Evolutionary conservation across 2,888 invertebrate species (phyloP).

Genomic region (Panopea generosa): DNA sequence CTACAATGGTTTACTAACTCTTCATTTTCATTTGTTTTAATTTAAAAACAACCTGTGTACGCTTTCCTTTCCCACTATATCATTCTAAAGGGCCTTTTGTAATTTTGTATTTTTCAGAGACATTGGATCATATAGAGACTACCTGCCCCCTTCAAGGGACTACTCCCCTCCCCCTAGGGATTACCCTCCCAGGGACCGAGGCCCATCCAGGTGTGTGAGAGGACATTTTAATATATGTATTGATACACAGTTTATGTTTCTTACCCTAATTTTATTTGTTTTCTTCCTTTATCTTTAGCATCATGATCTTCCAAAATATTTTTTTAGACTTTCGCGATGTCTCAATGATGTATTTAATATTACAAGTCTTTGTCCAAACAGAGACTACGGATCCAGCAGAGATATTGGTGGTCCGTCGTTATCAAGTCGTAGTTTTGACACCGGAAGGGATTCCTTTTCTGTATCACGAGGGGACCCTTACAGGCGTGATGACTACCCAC

Average conservation of each 20-base stretch:
- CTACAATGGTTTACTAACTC: no score
- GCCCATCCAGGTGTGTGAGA: conserved; percentile 14
- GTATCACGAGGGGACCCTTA: conserved; percentile 14
- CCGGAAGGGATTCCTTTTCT: conserved; percentile 19
- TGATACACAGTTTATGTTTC: background rate
- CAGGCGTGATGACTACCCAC: conserved; percentile 28
- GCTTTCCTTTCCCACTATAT: no score
- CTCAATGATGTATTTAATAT: background rate
- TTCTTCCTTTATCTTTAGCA: background rate
- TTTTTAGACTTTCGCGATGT: background rate
- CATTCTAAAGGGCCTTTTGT: no score
- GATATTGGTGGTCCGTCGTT: conserved; percentile 7
- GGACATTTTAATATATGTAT: background rate
- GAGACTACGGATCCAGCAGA: conserved; percentile 35
- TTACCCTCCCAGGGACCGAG: conserved; percentile 12
- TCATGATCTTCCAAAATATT: conserved; percentile 3
- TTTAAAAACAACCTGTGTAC: no score
- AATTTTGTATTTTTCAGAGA: conserved; percentile 22
- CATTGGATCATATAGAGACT: conserved; percentile 45
- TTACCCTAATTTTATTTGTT: background rate
- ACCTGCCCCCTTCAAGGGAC: conserved; percentile 54
- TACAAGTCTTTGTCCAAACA: no score
- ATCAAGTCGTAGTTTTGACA: conserved; percentile 14
- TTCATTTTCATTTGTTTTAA: no score
- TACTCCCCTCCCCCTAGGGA: conserved; percentile 37